These are phyloP conservation scores for Pseudoips prasinana DNA, from an alignment of 2,888 invertebrate genomes.

Conservation along the genomic window DNA sequence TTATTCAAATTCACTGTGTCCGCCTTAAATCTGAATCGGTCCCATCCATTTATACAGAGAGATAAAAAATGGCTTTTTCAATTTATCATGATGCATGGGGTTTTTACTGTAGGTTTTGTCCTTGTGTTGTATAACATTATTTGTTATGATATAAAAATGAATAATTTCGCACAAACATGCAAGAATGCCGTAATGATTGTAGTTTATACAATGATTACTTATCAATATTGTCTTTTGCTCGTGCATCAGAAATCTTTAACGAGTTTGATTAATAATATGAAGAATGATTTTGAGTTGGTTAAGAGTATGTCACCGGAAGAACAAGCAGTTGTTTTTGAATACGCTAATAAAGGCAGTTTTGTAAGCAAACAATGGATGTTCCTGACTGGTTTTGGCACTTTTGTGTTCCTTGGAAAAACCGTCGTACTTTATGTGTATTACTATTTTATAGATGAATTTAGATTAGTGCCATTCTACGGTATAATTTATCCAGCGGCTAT, in stretches of 20 bases:
- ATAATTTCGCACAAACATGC: constrained; percentile 28
- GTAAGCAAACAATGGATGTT: constrained; percentile 42
- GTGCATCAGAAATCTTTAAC: constrained; percentile 27
- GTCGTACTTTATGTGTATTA: constrained; percentile 23
- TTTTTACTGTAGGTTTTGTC: constrained; percentile 7
- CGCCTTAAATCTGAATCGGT: constrained; percentile 18
- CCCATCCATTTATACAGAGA: constrained; percentile 24
- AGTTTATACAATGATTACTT: constrained; percentile 11
- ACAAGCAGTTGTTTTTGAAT: constrained; percentile 29
- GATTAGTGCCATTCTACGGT: constrained; percentile 33
- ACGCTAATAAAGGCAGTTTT: constrained; percentile 27
- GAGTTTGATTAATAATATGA: constrained; percentile 34
- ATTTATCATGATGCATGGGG: constrained; percentile 11
- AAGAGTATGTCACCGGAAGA: constrained; percentile 26
- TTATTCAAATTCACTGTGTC: constrained; percentile 14
- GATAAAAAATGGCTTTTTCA: constrained; percentile 26
- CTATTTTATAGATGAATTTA: constrained; percentile 27
- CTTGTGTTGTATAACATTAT: constrained; percentile 25
- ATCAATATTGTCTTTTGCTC: constrained; percentile 26
- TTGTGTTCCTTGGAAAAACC: constrained; percentile 29
- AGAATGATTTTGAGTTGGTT: constrained; percentile 37
- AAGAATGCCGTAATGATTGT: constrained; percentile 21
- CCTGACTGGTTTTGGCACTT: neutral
- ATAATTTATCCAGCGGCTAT: constrained; percentile 36
- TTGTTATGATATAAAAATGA: constrained; percentile 14